A percentile compares a stretch with the other conserved stretches of the same genome.
Conservation (phyloP, 2,113 vertebrate species). For the Lipophrys pholis region DNA sequence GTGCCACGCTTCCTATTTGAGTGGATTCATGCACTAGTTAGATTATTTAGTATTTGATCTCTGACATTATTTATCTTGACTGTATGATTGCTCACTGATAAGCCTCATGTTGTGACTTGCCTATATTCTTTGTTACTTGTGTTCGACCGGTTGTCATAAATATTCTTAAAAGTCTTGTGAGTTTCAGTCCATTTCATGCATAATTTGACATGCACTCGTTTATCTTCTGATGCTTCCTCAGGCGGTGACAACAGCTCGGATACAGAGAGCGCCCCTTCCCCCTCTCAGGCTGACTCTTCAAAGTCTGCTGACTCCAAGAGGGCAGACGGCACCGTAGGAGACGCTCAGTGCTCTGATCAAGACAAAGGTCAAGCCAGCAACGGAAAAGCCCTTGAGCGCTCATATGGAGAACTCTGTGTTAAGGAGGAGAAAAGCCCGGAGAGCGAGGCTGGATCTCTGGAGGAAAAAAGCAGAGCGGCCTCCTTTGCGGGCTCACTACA, state of each 20-base stretch:
- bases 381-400: slow-evolving; percentile 83
- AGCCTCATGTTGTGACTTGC: neutral
- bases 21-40: neutral
- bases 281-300: slow-evolving; percentile 89
- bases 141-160: neutral
- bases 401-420: slow-evolving; percentile 82
- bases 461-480: slow-evolving; percentile 75
- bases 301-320: slow-evolving; percentile 87
- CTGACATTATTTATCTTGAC: neutral
- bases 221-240: slow-evolving; percentile 56
- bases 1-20: neutral
- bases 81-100: neutral
- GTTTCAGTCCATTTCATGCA: neutral
- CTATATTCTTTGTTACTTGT: neutral
- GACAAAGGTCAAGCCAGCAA: slow-evolving; percentile 71
- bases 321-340: slow-evolving; percentile 71
- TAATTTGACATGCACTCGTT: slow-evolving; percentile 14
- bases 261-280: slow-evolving; percentile 98
- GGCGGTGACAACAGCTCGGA: slow-evolving; percentile 98
- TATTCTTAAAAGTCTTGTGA: neutral
- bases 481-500: slow-evolving; percentile 82
- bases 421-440: slow-evolving; percentile 88
- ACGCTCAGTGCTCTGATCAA: slow-evolving; percentile 76
- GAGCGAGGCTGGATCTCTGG: slow-evolving; percentile 78
- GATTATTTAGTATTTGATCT: neutral